A percentile compares a stretch with the other conserved stretches of the same genome.
Conservation (phyloP, 2,797 vertebrate species). For the Squalus acanthias region DNA sequence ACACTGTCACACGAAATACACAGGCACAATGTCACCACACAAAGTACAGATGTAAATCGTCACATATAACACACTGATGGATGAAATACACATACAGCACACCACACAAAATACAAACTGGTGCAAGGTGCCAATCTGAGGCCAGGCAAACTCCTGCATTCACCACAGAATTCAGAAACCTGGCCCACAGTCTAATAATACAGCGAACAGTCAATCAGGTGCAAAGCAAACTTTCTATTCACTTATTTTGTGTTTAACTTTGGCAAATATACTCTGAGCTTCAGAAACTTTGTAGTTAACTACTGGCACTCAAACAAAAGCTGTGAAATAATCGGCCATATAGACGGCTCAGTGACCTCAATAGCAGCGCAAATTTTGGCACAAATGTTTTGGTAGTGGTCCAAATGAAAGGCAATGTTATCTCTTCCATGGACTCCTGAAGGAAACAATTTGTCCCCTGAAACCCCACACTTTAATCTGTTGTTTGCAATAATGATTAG, state of each 20-base stretch:
- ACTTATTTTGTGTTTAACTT: neutral
- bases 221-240: too few species aligned
- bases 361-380: neutral
- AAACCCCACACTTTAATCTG: neutral
- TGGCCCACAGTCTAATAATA: neutral
- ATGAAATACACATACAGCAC: neutral
- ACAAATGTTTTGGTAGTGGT: neutral
- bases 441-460: neutral
- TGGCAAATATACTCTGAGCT: neutral
- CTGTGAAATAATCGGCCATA: neutral
- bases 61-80: neutral
- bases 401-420: slow-evolving; percentile 14
- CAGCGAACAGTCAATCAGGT: too few species aligned
- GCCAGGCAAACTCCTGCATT: neutral
- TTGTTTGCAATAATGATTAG: slow-evolving; percentile 6
- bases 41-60: neutral
- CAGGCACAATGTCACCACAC: neutral
- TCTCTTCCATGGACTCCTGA: neutral
- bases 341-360: neutral
- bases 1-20: neutral
- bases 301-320: neutral
- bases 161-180: neutral
- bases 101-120: neutral
- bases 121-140: neutral
- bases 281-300: neutral